Conservation (phyloP, 1,140 invertebrate genomes). For the Wiebesia pumilae region DNA sequence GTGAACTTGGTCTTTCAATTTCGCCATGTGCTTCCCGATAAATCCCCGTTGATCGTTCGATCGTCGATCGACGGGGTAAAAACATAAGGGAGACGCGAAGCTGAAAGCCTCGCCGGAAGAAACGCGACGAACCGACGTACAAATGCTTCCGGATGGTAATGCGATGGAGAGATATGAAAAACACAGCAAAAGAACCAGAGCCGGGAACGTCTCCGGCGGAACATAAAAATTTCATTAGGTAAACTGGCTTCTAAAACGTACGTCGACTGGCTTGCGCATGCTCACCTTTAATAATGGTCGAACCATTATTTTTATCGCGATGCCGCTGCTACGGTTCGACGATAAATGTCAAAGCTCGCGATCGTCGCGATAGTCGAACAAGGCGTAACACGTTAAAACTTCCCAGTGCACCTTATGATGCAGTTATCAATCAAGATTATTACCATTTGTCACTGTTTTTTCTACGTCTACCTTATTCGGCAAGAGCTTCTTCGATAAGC, state of each 20-base stretch:
- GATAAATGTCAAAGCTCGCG: slow-evolving; percentile 42
- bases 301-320: slow-evolving; percentile 62
- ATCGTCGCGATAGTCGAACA: neutral
- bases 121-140: slow-evolving; percentile 44
- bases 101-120: slow-evolving; percentile 41
- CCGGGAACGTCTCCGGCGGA: slow-evolving; percentile 56
- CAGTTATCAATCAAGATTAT: slow-evolving; percentile 8
- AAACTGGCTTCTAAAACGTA: slow-evolving; percentile 63
- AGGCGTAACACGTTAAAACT: neutral
- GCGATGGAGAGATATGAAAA: slow-evolving; percentile 27
- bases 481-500: neutral
- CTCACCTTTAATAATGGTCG: neutral
- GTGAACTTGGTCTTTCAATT: neutral
- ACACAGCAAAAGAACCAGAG: slow-evolving; percentile 54
- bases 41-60: slow-evolving; percentile 41
- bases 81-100: slow-evolving; percentile 33
- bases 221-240: slow-evolving; percentile 68
- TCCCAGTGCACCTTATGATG: neutral
- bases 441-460: neutral
- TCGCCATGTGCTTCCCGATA: neutral
- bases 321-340: slow-evolving; percentile 51
- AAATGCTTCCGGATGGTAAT: slow-evolving; percentile 61
- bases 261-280: slow-evolving; percentile 41
- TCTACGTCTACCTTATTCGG: neutral
- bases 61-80: slow-evolving; percentile 3